phyloP scores from a whole-genome alignment of 2,888 invertebrate genomes.

The Alentia gelatinosa region DNA sequence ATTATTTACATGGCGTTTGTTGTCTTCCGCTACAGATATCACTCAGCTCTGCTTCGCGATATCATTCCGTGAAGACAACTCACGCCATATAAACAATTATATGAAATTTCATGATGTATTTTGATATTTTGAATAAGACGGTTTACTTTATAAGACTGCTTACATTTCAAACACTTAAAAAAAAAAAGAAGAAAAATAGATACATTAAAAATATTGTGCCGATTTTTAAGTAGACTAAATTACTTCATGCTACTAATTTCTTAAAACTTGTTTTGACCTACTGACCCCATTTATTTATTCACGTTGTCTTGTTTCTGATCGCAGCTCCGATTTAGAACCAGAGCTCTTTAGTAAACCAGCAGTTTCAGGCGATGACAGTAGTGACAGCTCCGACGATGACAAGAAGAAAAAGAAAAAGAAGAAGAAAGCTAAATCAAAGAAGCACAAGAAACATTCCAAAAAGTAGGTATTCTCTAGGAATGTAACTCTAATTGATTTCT shows the following conservation, averaged over 20 bases:
- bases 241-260: not conserved
- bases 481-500: too few species aligned
- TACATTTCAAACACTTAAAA: not conserved
- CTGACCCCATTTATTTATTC: not conserved
- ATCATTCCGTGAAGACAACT: too few species aligned
- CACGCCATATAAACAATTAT: too few species aligned
- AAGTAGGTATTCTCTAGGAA: conserved; percentile 26
- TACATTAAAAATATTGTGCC: not conserved
- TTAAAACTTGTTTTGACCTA: not conserved
- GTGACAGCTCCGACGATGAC: conserved; percentile 68
- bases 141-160: too few species aligned
- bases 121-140: too few species aligned
- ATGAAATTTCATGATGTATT: too few species aligned
- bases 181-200: not conserved
- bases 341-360: not conserved
- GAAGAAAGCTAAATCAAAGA: conserved; percentile 73
- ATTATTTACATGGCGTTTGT: too few species aligned
- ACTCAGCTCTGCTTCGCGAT: too few species aligned
- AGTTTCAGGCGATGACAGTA: not conserved
- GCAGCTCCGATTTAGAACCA: conserved; percentile 19
- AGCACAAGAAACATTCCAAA: conserved; percentile 71
- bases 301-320: not conserved
- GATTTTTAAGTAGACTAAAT: not conserved
- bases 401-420: conserved; percentile 76
- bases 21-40: too few species aligned